Evolutionary conservation across 2,113 vertebrate genomes (phyloP), one percentile per base, ranked within the genome.

Genomic region (Callospermophilus lateralis): DNA sequence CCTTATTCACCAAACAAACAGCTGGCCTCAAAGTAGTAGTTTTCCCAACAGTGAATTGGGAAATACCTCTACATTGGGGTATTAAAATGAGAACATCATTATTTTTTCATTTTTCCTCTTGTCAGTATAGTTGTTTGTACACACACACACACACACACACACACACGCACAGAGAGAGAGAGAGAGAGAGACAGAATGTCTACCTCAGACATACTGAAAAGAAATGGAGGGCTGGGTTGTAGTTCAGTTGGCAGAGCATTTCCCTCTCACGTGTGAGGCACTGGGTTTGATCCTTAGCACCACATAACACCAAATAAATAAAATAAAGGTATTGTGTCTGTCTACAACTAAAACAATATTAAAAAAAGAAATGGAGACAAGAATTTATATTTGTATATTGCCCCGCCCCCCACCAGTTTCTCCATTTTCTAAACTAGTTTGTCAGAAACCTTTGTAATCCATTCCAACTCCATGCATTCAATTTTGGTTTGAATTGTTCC

Each of bases 61-160:
- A 32, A 79, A 73, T 79, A 81, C 26, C 13, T 80, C 30, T 83
- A 30, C 32, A 77, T 51, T 24, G 48, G 28, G 20, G 3, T 72
- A 77, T 92, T 68, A 20, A 92, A 80, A 89, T 48, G 85, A 93
- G 96, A 76, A 77, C 4, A 68, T 28, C 17, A 81, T 39, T 61
- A 30, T 77, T n/a, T 42, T 42, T 15, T 4, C 3, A 19, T 53
- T 28, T 86, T 48, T 77, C 58, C n/a, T 58, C 7, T 86, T 68
- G 8, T 70, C 55, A 84, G 48, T 4, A 12, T 85, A 24, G 10
- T 55, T 68, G 7, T n/a, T 61, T 61, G 20, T 6, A 58, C 55
- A 58, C 24, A 4, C 61, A 26, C 58, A 63, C 58, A 63, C 24
- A 63, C 61, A 63, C 58, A 61, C 61, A 63, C 61, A 61, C 58